Percentiles rank a stretch among this genome's conserved stretches.
Evolutionary conservation across 2,888 invertebrate genomes (phyloP).

Genomic region (Dryomyza anilis): DNA sequence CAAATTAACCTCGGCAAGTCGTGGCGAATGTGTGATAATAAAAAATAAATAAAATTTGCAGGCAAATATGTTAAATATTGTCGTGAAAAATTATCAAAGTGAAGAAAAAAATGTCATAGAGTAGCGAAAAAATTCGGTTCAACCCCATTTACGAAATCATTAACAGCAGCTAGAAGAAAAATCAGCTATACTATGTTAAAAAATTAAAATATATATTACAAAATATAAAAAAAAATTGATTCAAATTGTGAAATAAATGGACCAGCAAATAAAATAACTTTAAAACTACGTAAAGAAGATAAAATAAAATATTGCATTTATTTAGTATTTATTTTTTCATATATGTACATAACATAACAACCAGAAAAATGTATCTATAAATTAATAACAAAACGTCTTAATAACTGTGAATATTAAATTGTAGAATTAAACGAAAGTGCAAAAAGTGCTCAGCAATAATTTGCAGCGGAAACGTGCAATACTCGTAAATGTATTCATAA

Average conservation of each 20-base stretch:
- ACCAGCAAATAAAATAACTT: conserved; percentile 2
- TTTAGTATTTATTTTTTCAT: no score
- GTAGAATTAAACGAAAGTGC: neutral
- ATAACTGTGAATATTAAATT: neutral
- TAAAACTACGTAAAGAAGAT: no score
- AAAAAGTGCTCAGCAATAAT: conserved; percentile 3
- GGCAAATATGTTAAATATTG: conserved; percentile 14
- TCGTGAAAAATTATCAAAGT: neutral
- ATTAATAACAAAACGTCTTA: neutral
- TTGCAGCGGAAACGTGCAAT: conserved; percentile 17
- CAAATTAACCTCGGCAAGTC: no score
- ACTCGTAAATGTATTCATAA: conserved; percentile 22
- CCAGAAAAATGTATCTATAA: conserved; percentile 4
- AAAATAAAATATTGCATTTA: no score
- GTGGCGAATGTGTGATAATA: no score
- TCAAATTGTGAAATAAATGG: neutral
- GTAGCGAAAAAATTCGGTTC: conserved; percentile 2
- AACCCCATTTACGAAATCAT: conserved; percentile 5
- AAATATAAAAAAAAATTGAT: conserved; percentile 12
- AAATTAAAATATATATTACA: neutral
- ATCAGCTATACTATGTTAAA: conserved; percentile 16
- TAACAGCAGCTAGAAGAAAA: neutral
- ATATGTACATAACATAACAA: conserved; percentile 1
- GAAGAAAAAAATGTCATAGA: neutral
- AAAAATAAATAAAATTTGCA: neutral